A percentile compares a stretch with the other conserved stretches of the same genome.
Conservation (phyloP, 2,113 vertebrate species). For the Myiagra hebetior region DNA sequence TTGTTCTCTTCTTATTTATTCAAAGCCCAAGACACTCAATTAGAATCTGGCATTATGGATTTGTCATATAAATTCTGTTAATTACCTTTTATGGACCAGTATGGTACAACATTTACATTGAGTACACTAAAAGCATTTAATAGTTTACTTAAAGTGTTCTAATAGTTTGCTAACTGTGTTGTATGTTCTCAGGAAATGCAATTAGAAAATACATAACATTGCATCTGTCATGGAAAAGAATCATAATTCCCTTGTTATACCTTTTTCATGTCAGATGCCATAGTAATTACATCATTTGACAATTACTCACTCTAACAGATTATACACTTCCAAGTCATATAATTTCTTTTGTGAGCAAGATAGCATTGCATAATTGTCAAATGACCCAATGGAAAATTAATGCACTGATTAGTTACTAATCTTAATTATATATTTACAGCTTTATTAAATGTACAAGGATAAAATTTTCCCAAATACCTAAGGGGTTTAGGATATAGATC, state of each 20-base stretch:
- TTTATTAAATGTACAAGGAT: slow-evolving; percentile 12
- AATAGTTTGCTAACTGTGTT: not conserved
- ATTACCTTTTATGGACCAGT: slow-evolving; percentile 13
- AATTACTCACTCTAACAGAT: not conserved
- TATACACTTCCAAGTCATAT: not conserved
- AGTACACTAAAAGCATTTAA: slow-evolving; percentile 18
- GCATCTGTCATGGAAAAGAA: not conserved
- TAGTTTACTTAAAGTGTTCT: not conserved
- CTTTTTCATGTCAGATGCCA: not conserved
- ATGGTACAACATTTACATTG: not conserved
- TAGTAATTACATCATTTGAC: not conserved
- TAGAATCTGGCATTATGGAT: slow-evolving; percentile 27
- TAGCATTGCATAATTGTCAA: slow-evolving; percentile 3
- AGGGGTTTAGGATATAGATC: not conserved
- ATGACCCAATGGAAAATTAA: slow-evolving; percentile 14
- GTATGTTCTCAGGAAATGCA: not conserved
- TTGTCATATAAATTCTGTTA: slow-evolving; percentile 9
- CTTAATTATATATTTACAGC: slow-evolving; percentile 27
- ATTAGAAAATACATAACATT: not conserved
- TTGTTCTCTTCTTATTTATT: not conserved
- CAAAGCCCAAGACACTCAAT: not conserved
- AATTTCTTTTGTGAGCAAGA: not conserved
- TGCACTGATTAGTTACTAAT: slow-evolving; percentile 18
- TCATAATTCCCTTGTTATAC: not conserved
- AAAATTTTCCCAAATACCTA: not conserved